Percentiles rank a stretch among this genome's conserved stretches.
Conservation (phyloP, 1,140 invertebrate species). For the Mycetomoellerius zeteki region DNA sequence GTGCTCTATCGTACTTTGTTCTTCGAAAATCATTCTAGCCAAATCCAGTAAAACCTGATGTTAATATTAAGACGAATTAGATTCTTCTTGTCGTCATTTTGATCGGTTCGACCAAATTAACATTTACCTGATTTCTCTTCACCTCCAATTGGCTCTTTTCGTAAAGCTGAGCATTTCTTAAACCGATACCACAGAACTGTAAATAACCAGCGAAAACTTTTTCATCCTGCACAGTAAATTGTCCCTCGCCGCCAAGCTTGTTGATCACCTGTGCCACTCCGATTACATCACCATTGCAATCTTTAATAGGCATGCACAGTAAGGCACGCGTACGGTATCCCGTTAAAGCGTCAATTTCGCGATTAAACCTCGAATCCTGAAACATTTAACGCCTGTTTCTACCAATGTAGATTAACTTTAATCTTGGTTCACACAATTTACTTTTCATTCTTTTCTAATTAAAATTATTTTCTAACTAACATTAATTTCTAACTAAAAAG, state of each 20-base stretch:
- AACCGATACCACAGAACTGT: constrained; percentile 98
- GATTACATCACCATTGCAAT: constrained; percentile 97
- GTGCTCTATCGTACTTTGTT: constrained; percentile 98
- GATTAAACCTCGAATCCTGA: constrained; percentile 96
- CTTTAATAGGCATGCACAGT: constrained; percentile 98
- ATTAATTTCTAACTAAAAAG: too few species aligned
- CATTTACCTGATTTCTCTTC: constrained; percentile 94
- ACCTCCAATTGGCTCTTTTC: constrained; percentile 97
- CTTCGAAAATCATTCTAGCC: constrained; percentile 98
- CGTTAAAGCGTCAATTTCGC: constrained; percentile 96
- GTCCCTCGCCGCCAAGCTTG: constrained; percentile 92
- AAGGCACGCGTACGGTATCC: constrained; percentile 97
- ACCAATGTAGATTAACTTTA: too few species aligned
- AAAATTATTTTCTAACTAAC: too few species aligned
- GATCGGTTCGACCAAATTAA: not conserved
- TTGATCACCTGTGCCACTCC: constrained; percentile 99
- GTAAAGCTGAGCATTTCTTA: constrained; percentile 97
- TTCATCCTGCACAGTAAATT: constrained; percentile 95
- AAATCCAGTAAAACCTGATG: constrained; percentile 95
- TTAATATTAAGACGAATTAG: constrained; percentile 8
- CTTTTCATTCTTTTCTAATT: too few species aligned
- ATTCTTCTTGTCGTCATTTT: not conserved
- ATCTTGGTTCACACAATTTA: too few species aligned
- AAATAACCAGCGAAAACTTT: constrained; percentile 97
- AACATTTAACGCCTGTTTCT: constrained; percentile 64